phyloP scores from a whole-genome alignment of 2,113 vertebrate genomes.

The Cynocephalus volans region DNA sequence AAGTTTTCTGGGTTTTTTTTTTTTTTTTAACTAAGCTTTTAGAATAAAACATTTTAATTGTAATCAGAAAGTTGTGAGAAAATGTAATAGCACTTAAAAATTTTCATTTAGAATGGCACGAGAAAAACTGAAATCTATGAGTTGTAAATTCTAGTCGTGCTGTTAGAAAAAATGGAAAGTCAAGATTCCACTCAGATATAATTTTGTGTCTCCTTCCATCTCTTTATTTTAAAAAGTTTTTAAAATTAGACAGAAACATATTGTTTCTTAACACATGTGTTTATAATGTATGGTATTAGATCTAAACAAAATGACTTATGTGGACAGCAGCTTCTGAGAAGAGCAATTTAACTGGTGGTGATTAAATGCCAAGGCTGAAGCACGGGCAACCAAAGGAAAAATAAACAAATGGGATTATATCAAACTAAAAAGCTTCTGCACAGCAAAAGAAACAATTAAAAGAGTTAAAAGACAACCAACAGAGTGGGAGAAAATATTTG shows the following conservation, averaged over 20 bases:
- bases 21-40: slow-evolving; percentile 41
- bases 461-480: too few relatives aligned
- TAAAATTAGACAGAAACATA: neutral
- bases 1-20: neutral
- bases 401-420: too few relatives aligned
- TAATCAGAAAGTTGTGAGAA: slow-evolving; percentile 46
- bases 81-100: slow-evolving; percentile 71
- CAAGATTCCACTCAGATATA: neutral
- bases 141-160: slow-evolving; percentile 36
- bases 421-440: too few relatives aligned
- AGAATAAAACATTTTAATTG: slow-evolving; percentile 75
- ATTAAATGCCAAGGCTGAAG: neutral
- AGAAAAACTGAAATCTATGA: slow-evolving; percentile 16
- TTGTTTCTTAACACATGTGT: slow-evolving; percentile 21
- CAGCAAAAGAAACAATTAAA: too few relatives aligned
- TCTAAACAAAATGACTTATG: slow-evolving; percentile 6
- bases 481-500: too few relatives aligned
- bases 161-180: slow-evolving; percentile 18
- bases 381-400: too few relatives aligned
- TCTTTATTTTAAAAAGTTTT: neutral
- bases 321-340: slow-evolving; percentile 16
- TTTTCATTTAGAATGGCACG: slow-evolving; percentile 50
- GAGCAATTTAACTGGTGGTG: neutral
- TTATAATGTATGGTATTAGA: neutral
- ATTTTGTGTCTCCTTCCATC: neutral